Percentiles rank a stretch among this genome's conserved stretches.
These are phyloP conservation scores for Odobenus rosmarus DNA, from an alignment of 2,113 vertebrate species.

Conservation along the genomic window DNA sequence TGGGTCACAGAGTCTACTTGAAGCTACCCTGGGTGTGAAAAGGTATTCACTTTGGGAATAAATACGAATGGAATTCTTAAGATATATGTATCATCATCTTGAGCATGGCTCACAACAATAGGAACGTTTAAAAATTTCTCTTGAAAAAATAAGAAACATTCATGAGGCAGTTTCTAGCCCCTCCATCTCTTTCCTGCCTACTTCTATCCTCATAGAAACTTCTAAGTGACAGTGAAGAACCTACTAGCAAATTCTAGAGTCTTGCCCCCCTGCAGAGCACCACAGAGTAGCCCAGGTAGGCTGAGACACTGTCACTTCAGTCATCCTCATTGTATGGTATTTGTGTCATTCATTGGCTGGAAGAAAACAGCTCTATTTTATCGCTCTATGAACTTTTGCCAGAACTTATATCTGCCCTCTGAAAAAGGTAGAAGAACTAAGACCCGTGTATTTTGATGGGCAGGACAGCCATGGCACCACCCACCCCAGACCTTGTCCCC, in stretches of 20 bases:
- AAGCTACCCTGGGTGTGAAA: not conserved
- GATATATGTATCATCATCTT: not conserved
- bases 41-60: not conserved
- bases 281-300: not conserved
- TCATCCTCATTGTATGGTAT: not conserved
- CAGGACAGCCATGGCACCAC: not conserved
- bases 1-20: not conserved
- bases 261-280: not conserved
- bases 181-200: not conserved
- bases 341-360: not conserved
- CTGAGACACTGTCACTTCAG: not conserved
- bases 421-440: not conserved
- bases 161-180: not conserved
- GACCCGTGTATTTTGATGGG: too few relatives aligned
- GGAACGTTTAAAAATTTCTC: not conserved
- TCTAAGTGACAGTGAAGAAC: not conserved
- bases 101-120: not conserved
- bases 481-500: rapidly evolving
- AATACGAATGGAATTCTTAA: not conserved
- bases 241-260: not conserved
- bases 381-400: not conserved
- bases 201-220: not conserved
- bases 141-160: not conserved
- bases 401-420: not conserved
- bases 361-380: not conserved